A percentile compares a stretch with the other conserved stretches of the same genome.
These are phyloP conservation scores for Nycticebus coucang DNA, from an alignment of 2,113 vertebrate genomes.

Conservation along the genomic window DNA sequence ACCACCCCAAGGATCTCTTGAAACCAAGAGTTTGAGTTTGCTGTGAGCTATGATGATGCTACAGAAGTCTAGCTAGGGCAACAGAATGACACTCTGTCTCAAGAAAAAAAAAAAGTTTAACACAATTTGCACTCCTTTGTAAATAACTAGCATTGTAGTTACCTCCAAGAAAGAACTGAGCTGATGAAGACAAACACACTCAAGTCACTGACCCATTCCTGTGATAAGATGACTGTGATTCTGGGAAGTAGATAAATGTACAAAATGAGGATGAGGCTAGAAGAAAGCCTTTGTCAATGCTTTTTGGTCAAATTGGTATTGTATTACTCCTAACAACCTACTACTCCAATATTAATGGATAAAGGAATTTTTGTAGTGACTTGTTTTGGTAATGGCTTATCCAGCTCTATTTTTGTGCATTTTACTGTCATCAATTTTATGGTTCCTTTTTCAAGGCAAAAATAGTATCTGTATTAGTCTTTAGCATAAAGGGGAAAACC, in stretches of 20 bases:
- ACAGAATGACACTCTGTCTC: too few species aligned
- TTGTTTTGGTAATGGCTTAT: background rate
- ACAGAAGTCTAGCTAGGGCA: too few species aligned
- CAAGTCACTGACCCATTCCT: background rate
- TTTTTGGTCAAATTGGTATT: background rate
- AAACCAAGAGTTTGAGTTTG: too few species aligned
- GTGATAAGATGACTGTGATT: background rate
- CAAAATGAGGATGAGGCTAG: background rate
- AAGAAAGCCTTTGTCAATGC: background rate
- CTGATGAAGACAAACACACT: background rate
- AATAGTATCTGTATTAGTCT: background rate
- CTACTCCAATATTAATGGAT: background rate
- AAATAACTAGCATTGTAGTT: background rate
- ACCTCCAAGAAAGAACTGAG: background rate
- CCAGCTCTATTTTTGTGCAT: background rate
- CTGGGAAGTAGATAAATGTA: background rate
- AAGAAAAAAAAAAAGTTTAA: too few species aligned
- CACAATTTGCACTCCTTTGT: conserved; percentile 23
- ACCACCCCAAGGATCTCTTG: too few species aligned
- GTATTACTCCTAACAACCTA: background rate
- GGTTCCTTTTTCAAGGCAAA: conserved; percentile 35
- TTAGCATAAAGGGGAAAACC: background rate
- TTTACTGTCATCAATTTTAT: conserved; percentile 46
- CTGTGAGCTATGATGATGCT: too few species aligned
- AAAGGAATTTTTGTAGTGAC: background rate